phyloP scores from a whole-genome alignment of 2,797 vertebrate species.

The Paguma larvata region DNA sequence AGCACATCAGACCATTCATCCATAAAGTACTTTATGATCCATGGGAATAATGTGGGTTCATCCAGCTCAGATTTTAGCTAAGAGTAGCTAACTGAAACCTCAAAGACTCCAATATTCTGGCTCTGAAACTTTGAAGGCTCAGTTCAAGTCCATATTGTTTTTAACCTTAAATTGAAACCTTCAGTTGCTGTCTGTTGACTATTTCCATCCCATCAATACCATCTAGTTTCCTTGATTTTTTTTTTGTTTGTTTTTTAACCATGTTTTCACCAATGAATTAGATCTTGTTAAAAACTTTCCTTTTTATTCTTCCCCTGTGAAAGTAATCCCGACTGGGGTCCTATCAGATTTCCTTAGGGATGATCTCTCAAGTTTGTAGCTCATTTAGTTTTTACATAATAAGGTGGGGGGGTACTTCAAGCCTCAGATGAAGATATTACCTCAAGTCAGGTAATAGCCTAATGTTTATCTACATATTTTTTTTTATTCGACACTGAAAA shows the following conservation, averaged over 20 bases:
- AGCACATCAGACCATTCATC: background rate
- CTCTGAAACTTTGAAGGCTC: conserved; percentile 25
- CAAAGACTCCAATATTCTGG: background rate
- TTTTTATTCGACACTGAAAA: conserved; percentile 26
- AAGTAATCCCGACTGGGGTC: background rate
- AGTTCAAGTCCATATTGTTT: background rate
- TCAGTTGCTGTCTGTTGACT: background rate
- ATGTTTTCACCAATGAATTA: conserved; percentile 41
- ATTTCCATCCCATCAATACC: background rate
- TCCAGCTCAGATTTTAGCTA: conserved; percentile 47
- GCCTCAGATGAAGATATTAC: conserved; percentile 48
- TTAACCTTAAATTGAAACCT: conserved; percentile 27
- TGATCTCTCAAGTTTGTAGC: conserved; percentile 27
- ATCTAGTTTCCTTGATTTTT: background rate
- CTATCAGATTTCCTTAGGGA: background rate
- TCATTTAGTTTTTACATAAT: background rate
- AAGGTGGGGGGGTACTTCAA: background rate
- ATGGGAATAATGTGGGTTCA: background rate
- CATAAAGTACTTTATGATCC: conserved; percentile 35
- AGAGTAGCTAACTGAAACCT: conserved; percentile 2
- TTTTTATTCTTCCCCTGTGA: background rate
- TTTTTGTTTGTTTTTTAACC: background rate
- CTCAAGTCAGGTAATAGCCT: conserved; percentile 14
- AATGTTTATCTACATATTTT: background rate
- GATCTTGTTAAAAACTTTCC: background rate